A percentile compares a stretch with the other conserved stretches of the same genome.
phyloP scores from a whole-genome alignment of 2,113 vertebrate species.

The Pipa parva region DNA sequence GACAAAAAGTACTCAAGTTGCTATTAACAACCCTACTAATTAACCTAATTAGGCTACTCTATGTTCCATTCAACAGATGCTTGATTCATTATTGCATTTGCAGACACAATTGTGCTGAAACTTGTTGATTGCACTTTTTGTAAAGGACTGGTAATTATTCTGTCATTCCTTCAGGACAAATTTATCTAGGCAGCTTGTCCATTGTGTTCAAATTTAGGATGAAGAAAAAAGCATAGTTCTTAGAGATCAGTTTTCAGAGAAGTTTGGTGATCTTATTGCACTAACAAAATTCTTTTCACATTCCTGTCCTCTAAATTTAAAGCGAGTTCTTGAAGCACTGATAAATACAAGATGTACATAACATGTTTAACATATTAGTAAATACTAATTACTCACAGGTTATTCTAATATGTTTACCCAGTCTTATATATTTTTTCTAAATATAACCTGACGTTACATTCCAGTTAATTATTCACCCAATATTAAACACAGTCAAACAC shows the following conservation, averaged over 20 bases:
- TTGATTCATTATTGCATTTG: conserved; percentile 17
- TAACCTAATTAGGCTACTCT: conserved; percentile 29
- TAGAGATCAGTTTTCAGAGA: neutral
- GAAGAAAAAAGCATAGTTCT: neutral
- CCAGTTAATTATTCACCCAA: no score
- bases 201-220: neutral
- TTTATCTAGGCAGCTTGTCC: neutral
- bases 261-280: neutral
- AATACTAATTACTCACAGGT: neutral
- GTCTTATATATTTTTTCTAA: neutral
- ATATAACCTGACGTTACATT: neutral
- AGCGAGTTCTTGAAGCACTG: neutral
- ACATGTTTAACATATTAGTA: conserved; percentile 1
- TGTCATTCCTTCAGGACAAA: neutral
- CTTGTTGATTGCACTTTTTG: conserved; percentile 8
- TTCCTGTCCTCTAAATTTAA: neutral
- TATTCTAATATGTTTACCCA: neutral
- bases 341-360: neutral
- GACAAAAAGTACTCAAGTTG: conserved; percentile 20
- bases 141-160: neutral
- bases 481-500: no score
- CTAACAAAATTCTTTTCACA: neutral
- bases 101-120: conserved; percentile 12
- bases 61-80: conserved; percentile 23
- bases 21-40: conserved; percentile 26